Percentiles rank a stretch among this genome's conserved stretches.
These are phyloP conservation scores for Falco naumanni DNA, from an alignment of 2,797 vertebrate species.

Conservation along the genomic window DNA sequence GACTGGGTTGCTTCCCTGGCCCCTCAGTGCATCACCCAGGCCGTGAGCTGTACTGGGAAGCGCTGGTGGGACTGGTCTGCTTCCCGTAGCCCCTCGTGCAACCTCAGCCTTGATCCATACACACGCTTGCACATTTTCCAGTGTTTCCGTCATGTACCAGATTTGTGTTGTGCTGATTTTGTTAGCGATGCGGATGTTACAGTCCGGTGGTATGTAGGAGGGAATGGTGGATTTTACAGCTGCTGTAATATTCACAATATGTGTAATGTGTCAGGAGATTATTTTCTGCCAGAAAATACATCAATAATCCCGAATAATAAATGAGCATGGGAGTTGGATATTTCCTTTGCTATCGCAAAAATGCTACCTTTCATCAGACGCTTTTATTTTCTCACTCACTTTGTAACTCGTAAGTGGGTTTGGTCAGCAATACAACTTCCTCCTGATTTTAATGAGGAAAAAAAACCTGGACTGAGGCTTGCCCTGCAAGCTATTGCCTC, in stretches of 20 bases:
- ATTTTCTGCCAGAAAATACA: constrained; percentile 53
- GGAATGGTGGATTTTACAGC: constrained; percentile 44
- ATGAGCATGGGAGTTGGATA: not conserved
- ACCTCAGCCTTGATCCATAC: not conserved
- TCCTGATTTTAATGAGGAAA: not conserved
- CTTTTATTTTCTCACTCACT: constrained; percentile 28
- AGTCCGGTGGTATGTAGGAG: constrained; percentile 25
- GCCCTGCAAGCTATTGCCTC: not conserved
- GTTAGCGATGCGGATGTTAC: constrained; percentile 32
- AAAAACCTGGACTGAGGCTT: not conserved
- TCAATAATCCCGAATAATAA: constrained; percentile 41
- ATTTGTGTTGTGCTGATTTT: constrained; percentile 25
- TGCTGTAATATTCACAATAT: constrained; percentile 40
- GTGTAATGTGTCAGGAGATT: constrained; percentile 32
- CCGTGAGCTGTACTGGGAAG: not conserved
- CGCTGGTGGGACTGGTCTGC: not conserved
- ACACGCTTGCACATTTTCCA: not conserved
- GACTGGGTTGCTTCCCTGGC: not conserved
- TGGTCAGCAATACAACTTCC: constrained; percentile 41
- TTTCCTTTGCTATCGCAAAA: constrained; percentile 43
- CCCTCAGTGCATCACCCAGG: too few species aligned
- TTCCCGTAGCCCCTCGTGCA: not conserved
- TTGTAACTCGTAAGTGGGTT: not conserved
- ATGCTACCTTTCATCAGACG: constrained; percentile 2
- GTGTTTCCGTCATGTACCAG: fast-evolving